phyloP scores from a whole-genome alignment of 2,888 invertebrate genomes.

The Cephus sareptanus region DNA sequence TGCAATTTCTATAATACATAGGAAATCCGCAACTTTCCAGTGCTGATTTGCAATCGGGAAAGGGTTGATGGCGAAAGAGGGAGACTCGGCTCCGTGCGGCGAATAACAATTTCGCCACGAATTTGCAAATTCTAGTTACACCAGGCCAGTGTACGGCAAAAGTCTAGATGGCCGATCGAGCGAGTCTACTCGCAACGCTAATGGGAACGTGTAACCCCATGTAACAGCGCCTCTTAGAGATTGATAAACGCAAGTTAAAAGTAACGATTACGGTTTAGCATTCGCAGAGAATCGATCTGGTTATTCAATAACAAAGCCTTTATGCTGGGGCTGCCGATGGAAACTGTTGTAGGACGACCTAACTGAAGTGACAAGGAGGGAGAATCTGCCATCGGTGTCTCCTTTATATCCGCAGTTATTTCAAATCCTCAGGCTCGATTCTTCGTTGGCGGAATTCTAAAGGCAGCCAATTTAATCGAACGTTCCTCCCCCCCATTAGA shows the following conservation, averaged over 20 bases:
- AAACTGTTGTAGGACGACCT: background rate
- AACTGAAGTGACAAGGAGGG: background rate
- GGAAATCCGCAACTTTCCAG: conserved; percentile 27
- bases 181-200: background rate
- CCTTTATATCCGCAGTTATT: conserved; percentile 13
- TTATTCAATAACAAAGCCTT: conserved; percentile 21
- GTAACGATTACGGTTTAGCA: conserved; percentile 4
- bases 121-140: conserved; percentile 4
- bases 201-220: conserved; percentile 9
- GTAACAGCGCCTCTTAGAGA: conserved; percentile 8
- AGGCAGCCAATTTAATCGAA: background rate
- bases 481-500: conserved; percentile 2
- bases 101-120: background rate
- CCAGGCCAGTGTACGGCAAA: background rate
- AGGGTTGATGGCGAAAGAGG: conserved; percentile 21
- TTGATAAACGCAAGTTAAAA: conserved; percentile 12
- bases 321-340: conserved; percentile 10
- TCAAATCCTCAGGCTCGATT: background rate
- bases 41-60: conserved; percentile 39
- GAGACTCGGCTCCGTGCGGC: background rate
- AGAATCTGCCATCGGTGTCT: conserved; percentile 14
- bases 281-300: conserved; percentile 9
- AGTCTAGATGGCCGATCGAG: background rate
- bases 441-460: background rate
- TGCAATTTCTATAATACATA: conserved; percentile 36